Evolutionary conservation across 2,888 invertebrate genomes (phyloP).

Genomic region (Neoitamus cyanurus): DNA sequence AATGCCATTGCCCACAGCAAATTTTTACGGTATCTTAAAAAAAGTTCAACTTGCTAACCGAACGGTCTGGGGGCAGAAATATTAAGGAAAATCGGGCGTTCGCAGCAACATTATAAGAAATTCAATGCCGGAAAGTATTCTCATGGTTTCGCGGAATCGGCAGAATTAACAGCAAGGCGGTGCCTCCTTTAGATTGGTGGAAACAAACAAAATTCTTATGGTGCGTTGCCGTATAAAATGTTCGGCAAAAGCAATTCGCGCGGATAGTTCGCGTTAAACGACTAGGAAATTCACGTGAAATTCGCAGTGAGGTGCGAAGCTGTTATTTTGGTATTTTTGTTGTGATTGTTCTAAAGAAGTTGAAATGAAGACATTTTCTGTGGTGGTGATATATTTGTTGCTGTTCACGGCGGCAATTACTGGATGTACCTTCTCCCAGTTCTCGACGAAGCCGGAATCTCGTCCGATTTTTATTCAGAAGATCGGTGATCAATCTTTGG

Average conservation of each 20-base stretch:
- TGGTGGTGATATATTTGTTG: not conserved
- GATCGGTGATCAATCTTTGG: not conserved
- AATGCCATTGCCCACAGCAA: not conserved
- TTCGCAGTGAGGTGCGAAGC: not conserved
- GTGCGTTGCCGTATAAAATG: not conserved
- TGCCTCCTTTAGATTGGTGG: not conserved
- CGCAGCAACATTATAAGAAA: not conserved
- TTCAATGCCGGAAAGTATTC: not conserved
- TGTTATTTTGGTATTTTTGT: not conserved
- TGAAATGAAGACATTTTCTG: not conserved
- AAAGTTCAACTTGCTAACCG: not conserved
- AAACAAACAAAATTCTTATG: not conserved
- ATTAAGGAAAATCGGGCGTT: not conserved
- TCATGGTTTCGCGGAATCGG: not conserved
- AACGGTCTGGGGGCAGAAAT: not conserved
- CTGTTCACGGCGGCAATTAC: not conserved
- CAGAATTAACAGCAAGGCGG: not conserved
- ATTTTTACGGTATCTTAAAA: not conserved
- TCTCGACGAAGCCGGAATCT: not conserved
- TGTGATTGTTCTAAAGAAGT: not conserved
- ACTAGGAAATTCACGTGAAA: not conserved
- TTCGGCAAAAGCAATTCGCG: not conserved
- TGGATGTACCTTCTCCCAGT: not conserved
- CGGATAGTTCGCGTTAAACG: not conserved
- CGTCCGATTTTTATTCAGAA: not conserved